Evolutionary conservation across 2,113 vertebrate genomes (phyloP).

Genomic region (Sapayoa aenigma): DNA sequence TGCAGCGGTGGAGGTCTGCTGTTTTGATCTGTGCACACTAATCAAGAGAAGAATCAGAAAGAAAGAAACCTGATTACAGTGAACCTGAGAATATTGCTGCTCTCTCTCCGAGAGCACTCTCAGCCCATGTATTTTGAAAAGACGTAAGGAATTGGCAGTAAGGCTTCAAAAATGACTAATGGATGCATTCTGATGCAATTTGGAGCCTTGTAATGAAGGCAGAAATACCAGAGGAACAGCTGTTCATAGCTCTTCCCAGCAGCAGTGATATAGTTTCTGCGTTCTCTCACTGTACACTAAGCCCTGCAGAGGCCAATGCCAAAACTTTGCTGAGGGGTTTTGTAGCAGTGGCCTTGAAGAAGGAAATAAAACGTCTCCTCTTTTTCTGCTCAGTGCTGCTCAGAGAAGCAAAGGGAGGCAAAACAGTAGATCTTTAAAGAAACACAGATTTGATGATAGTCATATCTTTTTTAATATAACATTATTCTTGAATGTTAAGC

Average conservation of each 20-base stretch:
- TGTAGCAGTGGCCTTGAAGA: neutral
- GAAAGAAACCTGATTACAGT: neutral
- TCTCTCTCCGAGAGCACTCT: neutral
- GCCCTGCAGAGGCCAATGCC: neutral
- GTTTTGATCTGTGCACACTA: neutral
- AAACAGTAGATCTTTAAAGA: neutral
- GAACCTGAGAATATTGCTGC: neutral
- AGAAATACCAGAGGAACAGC: conserved; percentile 11
- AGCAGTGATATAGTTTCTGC: neutral
- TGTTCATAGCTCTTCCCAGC: neutral
- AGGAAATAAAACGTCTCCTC: neutral
- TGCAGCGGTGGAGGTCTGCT: neutral
- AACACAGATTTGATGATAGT: neutral
- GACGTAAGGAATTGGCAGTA: neutral
- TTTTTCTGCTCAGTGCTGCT: neutral
- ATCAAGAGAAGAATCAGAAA: neutral
- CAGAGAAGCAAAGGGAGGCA: neutral
- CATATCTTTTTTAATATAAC: neutral
- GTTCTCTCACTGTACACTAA: neutral
- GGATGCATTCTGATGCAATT: conserved; percentile 21
- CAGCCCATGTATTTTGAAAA: neutral
- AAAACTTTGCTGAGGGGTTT: conserved; percentile 14
- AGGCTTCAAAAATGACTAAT: neutral
- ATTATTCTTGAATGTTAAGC: neutral
- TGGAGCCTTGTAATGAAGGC: conserved; percentile 6